Evolutionary conservation across 2,113 vertebrate genomes (phyloP).

Genomic region (Triplophysa dalaica): DNA sequence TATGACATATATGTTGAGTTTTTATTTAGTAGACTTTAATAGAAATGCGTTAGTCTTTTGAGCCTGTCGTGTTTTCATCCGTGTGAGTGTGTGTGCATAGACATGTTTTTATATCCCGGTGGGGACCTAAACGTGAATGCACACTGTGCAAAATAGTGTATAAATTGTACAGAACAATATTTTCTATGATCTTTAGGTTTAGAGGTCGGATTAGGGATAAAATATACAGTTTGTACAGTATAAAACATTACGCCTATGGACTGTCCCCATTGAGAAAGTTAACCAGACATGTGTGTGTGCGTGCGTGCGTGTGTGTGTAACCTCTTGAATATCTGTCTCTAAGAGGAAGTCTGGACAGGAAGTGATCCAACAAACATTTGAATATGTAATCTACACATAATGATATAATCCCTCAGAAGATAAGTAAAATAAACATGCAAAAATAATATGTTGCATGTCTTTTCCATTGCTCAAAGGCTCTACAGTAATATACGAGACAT

Average conservation of each 20-base stretch:
- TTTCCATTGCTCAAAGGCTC: background rate
- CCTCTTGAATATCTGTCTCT: conserved; percentile 17
- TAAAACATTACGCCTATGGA: no score
- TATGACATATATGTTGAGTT: no score
- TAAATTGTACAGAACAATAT: no score
- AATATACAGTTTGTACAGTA: no score
- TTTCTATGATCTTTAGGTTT: no score
- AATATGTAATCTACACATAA: conserved; percentile 59
- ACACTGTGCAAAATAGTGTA: no score
- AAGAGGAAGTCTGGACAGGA: conserved; percentile 56
- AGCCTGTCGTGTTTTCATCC: background rate
- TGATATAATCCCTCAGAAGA: conserved; percentile 63
- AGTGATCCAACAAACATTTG: conserved; percentile 61
- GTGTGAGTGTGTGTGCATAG: background rate
- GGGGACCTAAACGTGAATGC: no score
- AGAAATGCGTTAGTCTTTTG: background rate
- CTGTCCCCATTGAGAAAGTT: no score
- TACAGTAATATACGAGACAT: background rate
- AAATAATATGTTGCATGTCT: conserved; percentile 13
- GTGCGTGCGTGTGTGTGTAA: background rate
- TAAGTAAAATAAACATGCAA: conserved; percentile 43
- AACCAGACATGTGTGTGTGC: background rate
- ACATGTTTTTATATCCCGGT: conserved; percentile 2
- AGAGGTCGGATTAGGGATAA: no score
- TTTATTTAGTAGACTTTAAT: no score